These are phyloP conservation scores for Globodera rostochiensis DNA, from an alignment of 1,140 invertebrate species.

Conservation along the genomic window DNA sequence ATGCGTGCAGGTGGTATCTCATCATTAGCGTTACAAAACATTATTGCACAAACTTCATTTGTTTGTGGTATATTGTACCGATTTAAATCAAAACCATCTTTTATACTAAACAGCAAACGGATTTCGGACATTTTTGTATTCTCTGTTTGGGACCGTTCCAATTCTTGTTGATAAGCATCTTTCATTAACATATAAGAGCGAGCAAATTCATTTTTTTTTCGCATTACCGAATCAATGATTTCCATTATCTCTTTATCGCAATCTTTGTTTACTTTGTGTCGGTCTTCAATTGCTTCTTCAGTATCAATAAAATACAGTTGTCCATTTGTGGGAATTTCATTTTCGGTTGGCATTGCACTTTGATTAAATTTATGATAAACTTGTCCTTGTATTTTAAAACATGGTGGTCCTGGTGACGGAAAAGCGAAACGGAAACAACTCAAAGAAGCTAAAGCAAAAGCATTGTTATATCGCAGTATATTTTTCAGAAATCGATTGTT, in stretches of 20 bases:
- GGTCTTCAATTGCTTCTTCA: slow-evolving; percentile 20
- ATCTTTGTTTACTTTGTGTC: no score
- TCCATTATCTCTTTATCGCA: slow-evolving; percentile 33
- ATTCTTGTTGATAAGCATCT: slow-evolving; percentile 35
- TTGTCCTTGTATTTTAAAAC: slow-evolving; percentile 44
- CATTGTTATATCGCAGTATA: slow-evolving; percentile 5
- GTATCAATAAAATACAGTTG: no score
- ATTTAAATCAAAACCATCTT: no score
- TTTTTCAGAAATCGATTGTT: no score
- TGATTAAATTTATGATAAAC: no score
- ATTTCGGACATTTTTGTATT: no score
- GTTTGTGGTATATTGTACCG: no score
- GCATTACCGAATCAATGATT: slow-evolving; percentile 26
- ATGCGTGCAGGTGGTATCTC: no score
- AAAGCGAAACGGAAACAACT: slow-evolving; percentile 8
- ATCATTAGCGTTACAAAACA: no score
- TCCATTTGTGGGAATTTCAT: slow-evolving; percentile 43
- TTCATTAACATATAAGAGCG: slow-evolving; percentile 33
- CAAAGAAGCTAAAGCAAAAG: slow-evolving; percentile 3
- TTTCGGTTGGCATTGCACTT: slow-evolving; percentile 18
- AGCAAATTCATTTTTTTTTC: slow-evolving; percentile 28
- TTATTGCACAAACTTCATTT: no score
- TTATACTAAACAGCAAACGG: no score
- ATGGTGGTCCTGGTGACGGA: slow-evolving; percentile 2
- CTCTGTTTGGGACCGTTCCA: no score